These are phyloP conservation scores for Carollia perspicillata DNA, from an alignment of 2,113 vertebrate genomes.

Conservation along the genomic window DNA sequence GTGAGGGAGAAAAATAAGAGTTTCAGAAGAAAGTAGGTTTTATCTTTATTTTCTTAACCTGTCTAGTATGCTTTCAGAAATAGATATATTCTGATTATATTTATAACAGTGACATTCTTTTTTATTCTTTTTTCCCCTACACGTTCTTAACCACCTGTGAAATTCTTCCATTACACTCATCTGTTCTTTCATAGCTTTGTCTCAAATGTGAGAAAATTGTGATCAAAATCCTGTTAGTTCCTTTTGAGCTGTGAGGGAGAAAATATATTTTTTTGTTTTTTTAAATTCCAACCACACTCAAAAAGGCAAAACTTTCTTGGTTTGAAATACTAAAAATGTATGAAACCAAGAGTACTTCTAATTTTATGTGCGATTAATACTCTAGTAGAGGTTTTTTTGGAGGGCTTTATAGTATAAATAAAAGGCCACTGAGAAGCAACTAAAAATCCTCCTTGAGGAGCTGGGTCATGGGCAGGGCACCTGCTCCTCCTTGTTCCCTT, in stretches of 20 bases:
- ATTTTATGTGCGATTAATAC: conserved; percentile 40
- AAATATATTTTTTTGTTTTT: background rate
- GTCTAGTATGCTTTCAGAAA: conserved; percentile 49
- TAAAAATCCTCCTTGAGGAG: background rate
- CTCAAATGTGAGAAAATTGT: conserved; percentile 65
- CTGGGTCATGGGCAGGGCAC: background rate
- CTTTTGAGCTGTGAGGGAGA: conserved; percentile 5
- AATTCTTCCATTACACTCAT: conserved; percentile 49
- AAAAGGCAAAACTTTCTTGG: conserved; percentile 46
- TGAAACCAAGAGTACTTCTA: conserved; percentile 22
- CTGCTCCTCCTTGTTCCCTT: background rate
- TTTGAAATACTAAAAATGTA: conserved; percentile 30
- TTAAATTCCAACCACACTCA: background rate
- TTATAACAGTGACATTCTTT: conserved; percentile 46
- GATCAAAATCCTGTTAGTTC: conserved; percentile 53
- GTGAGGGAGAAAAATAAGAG: conserved; percentile 11
- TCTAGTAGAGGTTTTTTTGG: background rate
- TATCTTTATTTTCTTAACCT: conserved; percentile 54
- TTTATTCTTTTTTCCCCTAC: conserved; percentile 42
- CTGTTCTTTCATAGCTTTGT: conserved; percentile 53
- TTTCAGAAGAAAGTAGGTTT: conserved; percentile 40
- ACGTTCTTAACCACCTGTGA: conserved; percentile 65
- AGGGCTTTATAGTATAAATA: background rate
- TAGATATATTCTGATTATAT: conserved; percentile 56
- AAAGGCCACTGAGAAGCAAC: background rate